phyloP scores from a whole-genome alignment of 1,140 invertebrate species.

The Diorhabda carinulata region DNA sequence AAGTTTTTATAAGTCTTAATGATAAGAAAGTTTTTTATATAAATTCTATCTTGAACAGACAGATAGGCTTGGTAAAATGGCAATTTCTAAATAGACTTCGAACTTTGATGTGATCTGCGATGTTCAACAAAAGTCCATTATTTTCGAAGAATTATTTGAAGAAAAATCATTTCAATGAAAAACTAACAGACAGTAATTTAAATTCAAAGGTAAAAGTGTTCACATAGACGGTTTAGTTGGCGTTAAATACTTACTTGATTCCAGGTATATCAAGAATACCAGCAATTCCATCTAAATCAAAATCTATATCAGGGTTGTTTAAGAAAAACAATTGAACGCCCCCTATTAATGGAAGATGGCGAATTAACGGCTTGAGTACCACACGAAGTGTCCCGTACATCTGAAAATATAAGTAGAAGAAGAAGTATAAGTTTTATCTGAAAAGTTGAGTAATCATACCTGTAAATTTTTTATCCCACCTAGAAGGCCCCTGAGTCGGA shows the following conservation, averaged over 20 bases:
- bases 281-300: slow-evolving; percentile 85
- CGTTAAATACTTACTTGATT: slow-evolving; percentile 20
- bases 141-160: too few species aligned
- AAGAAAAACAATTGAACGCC: slow-evolving; percentile 90
- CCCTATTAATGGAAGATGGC: slow-evolving; percentile 80
- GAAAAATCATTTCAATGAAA: too few species aligned
- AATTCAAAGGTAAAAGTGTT: too few species aligned
- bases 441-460: slow-evolving; percentile 17
- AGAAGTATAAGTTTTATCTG: not conserved
- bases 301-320: slow-evolving; percentile 89
- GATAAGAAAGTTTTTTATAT: too few species aligned
- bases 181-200: too few species aligned
- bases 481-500: slow-evolving; percentile 67
- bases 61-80: too few species aligned
- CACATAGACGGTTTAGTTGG: too few species aligned
- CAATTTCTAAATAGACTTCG: too few species aligned
- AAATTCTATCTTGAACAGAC: too few species aligned
- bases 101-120: too few species aligned
- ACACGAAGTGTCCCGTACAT: slow-evolving; percentile 80
- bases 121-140: too few species aligned
- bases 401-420: slow-evolving; percentile 48
- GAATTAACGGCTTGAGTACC: slow-evolving; percentile 86
- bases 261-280: slow-evolving; percentile 75
- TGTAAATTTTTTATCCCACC: slow-evolving; percentile 86
- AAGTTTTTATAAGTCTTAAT: too few species aligned